phyloP scores from a whole-genome alignment of 2,113 vertebrate genomes.

The Castor canadensis region DNA sequence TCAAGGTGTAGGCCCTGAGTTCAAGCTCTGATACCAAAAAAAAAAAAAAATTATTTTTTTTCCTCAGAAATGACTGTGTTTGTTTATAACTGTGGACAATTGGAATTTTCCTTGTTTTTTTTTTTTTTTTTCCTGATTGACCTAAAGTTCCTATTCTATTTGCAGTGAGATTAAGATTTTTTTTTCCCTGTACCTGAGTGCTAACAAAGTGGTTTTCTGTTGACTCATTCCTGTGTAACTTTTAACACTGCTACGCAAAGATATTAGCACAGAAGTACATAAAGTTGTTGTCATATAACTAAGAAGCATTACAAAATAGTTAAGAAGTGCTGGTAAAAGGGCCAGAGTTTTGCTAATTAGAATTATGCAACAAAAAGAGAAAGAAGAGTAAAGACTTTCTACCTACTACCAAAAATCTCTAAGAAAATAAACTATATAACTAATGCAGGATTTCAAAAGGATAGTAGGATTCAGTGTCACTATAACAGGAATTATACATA shows the following conservation, averaged over 20 bases:
- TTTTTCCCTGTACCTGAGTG: neutral
- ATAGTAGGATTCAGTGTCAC: neutral
- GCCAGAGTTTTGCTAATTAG: constrained; percentile 1
- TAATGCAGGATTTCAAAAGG: neutral
- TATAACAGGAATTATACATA: neutral
- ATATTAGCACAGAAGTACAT: neutral
- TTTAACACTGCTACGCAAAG: neutral
- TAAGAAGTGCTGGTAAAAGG: neutral
- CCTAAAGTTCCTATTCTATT: neutral
- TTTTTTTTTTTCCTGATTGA: neutral
- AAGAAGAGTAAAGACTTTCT: neutral
- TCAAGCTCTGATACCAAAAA: too few species aligned
- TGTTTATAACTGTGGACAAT: neutral
- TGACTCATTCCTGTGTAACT: neutral
- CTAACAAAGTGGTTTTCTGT: neutral
- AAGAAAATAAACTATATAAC: constrained; percentile 25
- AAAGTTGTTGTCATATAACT: neutral
- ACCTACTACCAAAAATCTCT: constrained; percentile 13
- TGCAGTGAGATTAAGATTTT: neutral
- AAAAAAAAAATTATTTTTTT: too few species aligned
- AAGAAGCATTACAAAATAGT: neutral
- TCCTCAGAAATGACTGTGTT: too few species aligned
- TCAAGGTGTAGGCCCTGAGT: too few species aligned
- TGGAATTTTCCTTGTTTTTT: neutral
- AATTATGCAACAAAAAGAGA: neutral